Evolutionary conservation across 2,888 invertebrate species (phyloP).

Genomic region (Drosophila acutilabella): DNA sequence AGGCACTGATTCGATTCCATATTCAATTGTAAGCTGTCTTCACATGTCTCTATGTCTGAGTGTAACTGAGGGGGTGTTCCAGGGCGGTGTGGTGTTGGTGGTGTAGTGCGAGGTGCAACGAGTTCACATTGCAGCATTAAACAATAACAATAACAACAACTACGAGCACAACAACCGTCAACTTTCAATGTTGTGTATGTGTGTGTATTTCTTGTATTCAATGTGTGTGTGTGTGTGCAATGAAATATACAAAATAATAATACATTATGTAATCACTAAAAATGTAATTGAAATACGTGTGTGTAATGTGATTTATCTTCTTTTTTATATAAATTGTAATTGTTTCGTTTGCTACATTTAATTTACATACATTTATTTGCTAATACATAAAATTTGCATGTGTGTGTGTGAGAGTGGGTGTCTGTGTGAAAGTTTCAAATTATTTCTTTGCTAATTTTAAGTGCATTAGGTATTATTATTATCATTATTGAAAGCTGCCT

Average conservation of each 20-base stretch:
- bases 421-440: constrained; percentile 11
- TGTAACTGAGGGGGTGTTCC: constrained; percentile 6
- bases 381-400: constrained; percentile 54
- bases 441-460: constrained; percentile 29
- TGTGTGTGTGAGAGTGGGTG: constrained; percentile 27
- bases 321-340: constrained; percentile 42
- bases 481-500: constrained; percentile 60
- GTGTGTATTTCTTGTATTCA: constrained; percentile 12
- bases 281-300: constrained; percentile 73
- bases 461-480: constrained; percentile 28
- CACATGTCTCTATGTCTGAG: constrained; percentile 11
- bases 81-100: constrained; percentile 6
- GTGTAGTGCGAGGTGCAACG: constrained; percentile 70
- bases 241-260: constrained; percentile 72
- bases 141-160: constrained; percentile 47
- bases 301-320: constrained; percentile 23
- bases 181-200: constrained; percentile 40
- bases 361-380: constrained; percentile 61
- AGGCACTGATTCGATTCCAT: constrained; percentile 67
- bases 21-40: constrained; percentile 34
- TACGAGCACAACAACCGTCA: constrained; percentile 64
- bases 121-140: constrained; percentile 62
- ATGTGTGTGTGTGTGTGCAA: constrained; percentile 44
- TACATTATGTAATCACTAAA: constrained; percentile 77
- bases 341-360: constrained; percentile 58